Evolutionary conservation across 2,113 vertebrate species (phyloP).

Genomic region (Gallinago paraguaiae): DNA sequence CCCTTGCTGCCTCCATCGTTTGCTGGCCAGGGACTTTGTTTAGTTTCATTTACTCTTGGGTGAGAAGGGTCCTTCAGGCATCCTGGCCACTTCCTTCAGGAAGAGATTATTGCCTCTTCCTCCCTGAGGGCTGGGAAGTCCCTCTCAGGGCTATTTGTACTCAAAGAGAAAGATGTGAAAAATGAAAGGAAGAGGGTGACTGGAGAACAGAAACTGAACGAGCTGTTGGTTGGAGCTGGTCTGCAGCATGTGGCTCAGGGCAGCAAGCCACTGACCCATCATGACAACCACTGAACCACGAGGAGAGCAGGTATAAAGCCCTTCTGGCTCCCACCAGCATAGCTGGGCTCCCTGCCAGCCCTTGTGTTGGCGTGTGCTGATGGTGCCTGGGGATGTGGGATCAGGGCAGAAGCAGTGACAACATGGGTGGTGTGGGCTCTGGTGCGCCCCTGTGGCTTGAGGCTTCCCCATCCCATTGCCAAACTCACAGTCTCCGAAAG

Average conservation of each 20-base stretch:
- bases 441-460: background rate
- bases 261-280: background rate
- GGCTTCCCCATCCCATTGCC: background rate
- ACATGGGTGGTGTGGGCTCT: background rate
- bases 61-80: background rate
- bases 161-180: background rate
- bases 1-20: background rate
- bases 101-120: background rate
- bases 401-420: background rate
- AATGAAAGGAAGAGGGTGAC: background rate
- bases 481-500: background rate
- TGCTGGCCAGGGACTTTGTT: background rate
- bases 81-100: background rate
- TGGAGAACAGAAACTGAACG: background rate
- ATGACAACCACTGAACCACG: accelerated
- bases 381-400: background rate
- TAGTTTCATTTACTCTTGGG: background rate
- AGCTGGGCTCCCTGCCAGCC: background rate
- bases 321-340: background rate
- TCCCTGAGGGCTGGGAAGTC: background rate
- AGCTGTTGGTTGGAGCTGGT: background rate
- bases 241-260: background rate
- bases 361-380: background rate
- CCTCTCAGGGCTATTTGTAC: background rate
- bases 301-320: background rate